Evolutionary conservation across 2,888 invertebrate genomes (phyloP).

Genomic region (Lepidochitona cinerea): DNA sequence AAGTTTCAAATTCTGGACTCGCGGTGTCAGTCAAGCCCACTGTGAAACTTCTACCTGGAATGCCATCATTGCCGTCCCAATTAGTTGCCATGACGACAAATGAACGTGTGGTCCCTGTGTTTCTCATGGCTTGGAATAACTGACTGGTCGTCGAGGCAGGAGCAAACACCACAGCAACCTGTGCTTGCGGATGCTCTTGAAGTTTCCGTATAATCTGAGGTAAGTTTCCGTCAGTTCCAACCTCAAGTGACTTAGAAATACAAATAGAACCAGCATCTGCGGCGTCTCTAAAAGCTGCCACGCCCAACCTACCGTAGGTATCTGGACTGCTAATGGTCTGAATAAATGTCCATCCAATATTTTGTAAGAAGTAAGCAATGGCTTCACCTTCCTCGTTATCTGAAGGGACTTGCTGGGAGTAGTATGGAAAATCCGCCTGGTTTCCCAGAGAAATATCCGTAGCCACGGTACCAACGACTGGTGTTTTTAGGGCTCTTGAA

Average conservation of each 20-base stretch:
- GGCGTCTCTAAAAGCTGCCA: constrained; percentile 24
- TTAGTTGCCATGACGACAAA: constrained; percentile 51
- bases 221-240: constrained; percentile 29
- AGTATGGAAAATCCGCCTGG: constrained; percentile 43
- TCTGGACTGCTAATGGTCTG: constrained; percentile 62
- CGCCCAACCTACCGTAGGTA: constrained; percentile 33
- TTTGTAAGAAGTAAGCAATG: constrained; percentile 61
- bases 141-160: constrained; percentile 20
- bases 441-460: constrained; percentile 34
- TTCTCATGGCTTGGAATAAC: constrained; percentile 37
- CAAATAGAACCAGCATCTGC: constrained; percentile 40
- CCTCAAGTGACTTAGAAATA: constrained; percentile 38
- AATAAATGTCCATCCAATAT: constrained; percentile 69
- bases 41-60: constrained; percentile 42
- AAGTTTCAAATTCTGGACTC: constrained; percentile 43
- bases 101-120: constrained; percentile 25
- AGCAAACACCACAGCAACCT: constrained; percentile 44
- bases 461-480: constrained; percentile 69
- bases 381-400: constrained; percentile 50
- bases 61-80: constrained; percentile 36
- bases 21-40: constrained; percentile 21
- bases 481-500: constrained; percentile 73
- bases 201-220: constrained; percentile 36
- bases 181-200: constrained; percentile 36
- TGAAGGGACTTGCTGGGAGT: constrained; percentile 50